Percentiles rank a stretch among this genome's conserved stretches.
Conservation (phyloP, 2,113 vertebrate species). For the Hyla sarda region DNA sequence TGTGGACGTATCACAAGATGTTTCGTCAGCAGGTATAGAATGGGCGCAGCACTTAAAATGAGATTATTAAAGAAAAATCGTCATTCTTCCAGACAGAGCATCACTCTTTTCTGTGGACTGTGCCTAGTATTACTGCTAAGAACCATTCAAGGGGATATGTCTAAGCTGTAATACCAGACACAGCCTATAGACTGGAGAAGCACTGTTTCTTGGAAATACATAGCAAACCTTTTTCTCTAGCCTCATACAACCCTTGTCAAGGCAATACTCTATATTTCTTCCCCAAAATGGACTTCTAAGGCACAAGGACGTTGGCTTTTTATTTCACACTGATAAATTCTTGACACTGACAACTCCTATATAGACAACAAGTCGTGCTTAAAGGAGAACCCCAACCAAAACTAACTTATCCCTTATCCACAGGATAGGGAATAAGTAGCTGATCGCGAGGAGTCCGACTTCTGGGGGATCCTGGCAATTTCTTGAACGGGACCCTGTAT, state of each 20-base stretch:
- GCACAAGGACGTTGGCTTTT: slow-evolving; percentile 38
- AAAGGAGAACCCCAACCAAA: too few relatives aligned
- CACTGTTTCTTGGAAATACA: background rate
- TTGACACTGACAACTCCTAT: slow-evolving; percentile 34
- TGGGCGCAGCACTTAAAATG: background rate
- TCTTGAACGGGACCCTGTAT: too few relatives aligned
- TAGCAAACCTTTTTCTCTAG: background rate
- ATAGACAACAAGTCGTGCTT: slow-evolving; percentile 2
- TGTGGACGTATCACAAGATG: background rate
- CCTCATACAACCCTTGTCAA: background rate
- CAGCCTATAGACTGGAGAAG: background rate
- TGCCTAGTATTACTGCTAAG: background rate
- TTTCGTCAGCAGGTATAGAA: slow-evolving; percentile 50
- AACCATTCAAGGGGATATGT: background rate
- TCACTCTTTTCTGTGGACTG: background rate
- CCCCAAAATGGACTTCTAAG: slow-evolving; percentile 57
- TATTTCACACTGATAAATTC: slow-evolving; percentile 15
- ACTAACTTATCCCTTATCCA: too few relatives aligned
- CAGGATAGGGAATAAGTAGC: too few relatives aligned
- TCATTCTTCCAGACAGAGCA: background rate
- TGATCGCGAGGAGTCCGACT: too few relatives aligned
- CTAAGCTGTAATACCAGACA: background rate
- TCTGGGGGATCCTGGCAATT: too few relatives aligned
- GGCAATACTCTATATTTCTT: background rate
- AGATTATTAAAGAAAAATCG: background rate